Evolutionary conservation across 2,888 invertebrate species (phyloP).

Genomic region (Lysandra coridon): DNA sequence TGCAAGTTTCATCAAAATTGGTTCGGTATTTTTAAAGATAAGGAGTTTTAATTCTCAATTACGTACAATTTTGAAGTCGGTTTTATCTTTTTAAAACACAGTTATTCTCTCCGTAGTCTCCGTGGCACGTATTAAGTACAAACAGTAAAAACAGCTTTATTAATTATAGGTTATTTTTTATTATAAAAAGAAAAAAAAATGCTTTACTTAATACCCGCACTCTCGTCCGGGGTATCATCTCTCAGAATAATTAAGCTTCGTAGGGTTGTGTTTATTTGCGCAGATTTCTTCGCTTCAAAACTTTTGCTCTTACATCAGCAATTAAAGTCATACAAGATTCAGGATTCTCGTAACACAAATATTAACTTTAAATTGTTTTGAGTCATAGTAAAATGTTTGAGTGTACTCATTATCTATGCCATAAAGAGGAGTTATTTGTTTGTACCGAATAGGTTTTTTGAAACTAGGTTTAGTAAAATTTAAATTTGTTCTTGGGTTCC

Average conservation of each 20-base stretch:
- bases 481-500: too few species aligned
- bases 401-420: not conserved
- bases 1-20: too few species aligned
- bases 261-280: slow-evolving; percentile 11
- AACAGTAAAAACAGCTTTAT: not conserved
- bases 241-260: not conserved
- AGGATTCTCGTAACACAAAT: not conserved
- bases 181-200: not conserved
- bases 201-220: not conserved
- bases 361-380: slow-evolving; percentile 4
- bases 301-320: slow-evolving; percentile 9
- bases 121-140: not conserved
- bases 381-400: not conserved
- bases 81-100: too few species aligned
- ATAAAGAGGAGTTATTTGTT: not conserved
- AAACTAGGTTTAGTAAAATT: too few species aligned
- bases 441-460: not conserved
- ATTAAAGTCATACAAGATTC: not conserved
- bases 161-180: not conserved
- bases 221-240: not conserved
- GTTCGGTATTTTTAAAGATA: too few species aligned
- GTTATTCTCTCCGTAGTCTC: not conserved
- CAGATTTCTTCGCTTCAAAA: not conserved
- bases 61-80: too few species aligned
- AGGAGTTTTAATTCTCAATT: too few species aligned